Evolutionary conservation across 2,113 vertebrate species (phyloP).

Genomic region (Apteryx owenii): DNA sequence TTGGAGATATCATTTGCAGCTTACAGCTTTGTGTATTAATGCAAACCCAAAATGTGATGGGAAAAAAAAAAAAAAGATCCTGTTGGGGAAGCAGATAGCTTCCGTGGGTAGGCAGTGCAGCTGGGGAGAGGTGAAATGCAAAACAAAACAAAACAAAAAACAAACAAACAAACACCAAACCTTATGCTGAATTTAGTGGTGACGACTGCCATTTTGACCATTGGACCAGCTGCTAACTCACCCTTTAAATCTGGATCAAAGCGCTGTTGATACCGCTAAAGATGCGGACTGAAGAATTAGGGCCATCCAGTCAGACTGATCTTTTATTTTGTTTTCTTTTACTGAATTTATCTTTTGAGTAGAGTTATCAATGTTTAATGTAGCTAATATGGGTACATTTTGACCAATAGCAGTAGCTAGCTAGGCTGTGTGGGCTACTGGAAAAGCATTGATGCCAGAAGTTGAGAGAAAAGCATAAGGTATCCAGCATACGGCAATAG

Average conservation of each 20-base stretch:
- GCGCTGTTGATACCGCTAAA: constrained; percentile 65
- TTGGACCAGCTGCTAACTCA: constrained; percentile 59
- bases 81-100: not conserved
- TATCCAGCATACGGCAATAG: not conserved
- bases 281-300: constrained; percentile 62
- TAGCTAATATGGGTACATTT: not conserved
- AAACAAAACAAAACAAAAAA: too few species aligned
- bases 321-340: not conserved
- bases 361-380: not conserved
- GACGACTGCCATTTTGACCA: constrained; percentile 48
- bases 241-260: constrained; percentile 78
- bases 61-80: not conserved
- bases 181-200: constrained; percentile 2
- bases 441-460: not conserved
- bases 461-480: not conserved
- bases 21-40: not conserved
- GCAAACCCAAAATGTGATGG: not conserved
- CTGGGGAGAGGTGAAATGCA: not conserved
- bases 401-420: not conserved
- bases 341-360: not conserved
- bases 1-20: not conserved
- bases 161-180: not conserved
- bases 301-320: constrained; percentile 2
- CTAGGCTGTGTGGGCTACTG: not conserved
- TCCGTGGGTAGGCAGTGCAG: not conserved